A percentile compares a stretch with the other conserved stretches of the same genome.
Evolutionary conservation across 1,140 invertebrate genomes (phyloP).

Genomic region (Drosophila sulfurigaster): DNA sequence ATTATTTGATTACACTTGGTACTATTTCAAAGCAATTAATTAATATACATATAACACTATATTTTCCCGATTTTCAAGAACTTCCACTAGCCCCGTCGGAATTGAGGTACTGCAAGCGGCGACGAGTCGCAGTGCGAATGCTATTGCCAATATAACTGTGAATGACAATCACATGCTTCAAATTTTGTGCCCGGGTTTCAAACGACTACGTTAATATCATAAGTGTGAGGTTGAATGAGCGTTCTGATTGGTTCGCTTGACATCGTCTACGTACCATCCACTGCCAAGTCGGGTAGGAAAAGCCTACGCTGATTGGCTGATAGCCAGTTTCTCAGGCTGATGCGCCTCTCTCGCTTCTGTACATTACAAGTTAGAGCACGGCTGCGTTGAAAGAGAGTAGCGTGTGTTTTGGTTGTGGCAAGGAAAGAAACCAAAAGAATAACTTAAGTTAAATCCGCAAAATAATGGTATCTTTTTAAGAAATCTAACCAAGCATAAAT

Average conservation of each 20-base stretch:
- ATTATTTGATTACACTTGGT: no score
- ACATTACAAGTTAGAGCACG: not conserved
- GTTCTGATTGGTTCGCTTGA: slow-evolving; percentile 49
- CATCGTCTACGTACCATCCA: slow-evolving; percentile 31
- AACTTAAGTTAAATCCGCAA: not conserved
- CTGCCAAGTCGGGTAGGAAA: not conserved
- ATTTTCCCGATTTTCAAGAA: not conserved
- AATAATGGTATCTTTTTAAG: not conserved
- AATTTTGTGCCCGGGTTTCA: slow-evolving; percentile 12
- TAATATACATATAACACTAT: not conserved
- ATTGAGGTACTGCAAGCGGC: slow-evolving; percentile 29
- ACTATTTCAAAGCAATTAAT: no score
- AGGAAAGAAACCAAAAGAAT: not conserved
- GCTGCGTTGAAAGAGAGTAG: slow-evolving; percentile 7
- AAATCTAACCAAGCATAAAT: no score
- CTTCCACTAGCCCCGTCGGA: slow-evolving; percentile 33
- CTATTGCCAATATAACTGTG: slow-evolving; percentile 44
- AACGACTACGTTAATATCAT: slow-evolving; percentile 13
- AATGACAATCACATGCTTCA: slow-evolving; percentile 42
- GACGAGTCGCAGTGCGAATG: slow-evolving; percentile 46
- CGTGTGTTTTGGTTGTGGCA: not conserved
- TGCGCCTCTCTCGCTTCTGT: slow-evolving; percentile 1
- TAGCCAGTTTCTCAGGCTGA: not conserved
- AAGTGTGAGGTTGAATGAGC: slow-evolving; percentile 8
- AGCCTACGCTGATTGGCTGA: slow-evolving; percentile 48